A percentile compares a stretch with the other conserved stretches of the same genome.
Conservation (phyloP, 2,797 vertebrate genomes). For the Pempheris klunzingeri region DNA sequence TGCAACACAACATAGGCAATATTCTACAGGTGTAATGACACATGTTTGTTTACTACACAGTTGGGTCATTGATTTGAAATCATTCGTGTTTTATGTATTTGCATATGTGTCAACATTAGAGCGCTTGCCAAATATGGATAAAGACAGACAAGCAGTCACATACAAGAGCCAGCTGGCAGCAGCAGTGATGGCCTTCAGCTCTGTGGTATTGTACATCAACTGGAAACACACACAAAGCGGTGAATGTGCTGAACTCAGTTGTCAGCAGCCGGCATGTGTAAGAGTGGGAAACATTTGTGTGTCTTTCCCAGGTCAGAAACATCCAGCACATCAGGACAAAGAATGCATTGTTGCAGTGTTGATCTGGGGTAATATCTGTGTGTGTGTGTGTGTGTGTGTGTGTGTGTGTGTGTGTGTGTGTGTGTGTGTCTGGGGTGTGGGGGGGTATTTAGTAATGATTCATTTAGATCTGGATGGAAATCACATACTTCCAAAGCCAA, state of each 20-base stretch:
- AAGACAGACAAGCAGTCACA: background rate
- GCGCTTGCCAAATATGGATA: constrained; percentile 7
- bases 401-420: background rate
- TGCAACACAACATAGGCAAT: background rate
- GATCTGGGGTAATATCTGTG: constrained; percentile 33
- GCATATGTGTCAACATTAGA: constrained; percentile 1
- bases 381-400: background rate
- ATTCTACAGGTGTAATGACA: background rate
- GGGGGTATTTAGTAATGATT: constrained; percentile 40
- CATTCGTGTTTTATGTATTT: background rate
- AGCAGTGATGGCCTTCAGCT: constrained; percentile 10
- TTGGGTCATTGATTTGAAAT: constrained; percentile 8
- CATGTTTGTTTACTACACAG: background rate
- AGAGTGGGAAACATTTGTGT: constrained; percentile 58
- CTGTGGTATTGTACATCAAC: constrained; percentile 26
- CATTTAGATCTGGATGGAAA: constrained; percentile 27
- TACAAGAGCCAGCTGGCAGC: constrained; percentile 37
- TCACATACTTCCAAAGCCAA: constrained; percentile 32
- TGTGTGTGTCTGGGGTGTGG: no score
- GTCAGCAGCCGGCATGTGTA: constrained; percentile 48
- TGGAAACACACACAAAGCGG: constrained; percentile 66
- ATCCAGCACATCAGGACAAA: constrained; percentile 56
- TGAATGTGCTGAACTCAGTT: constrained; percentile 65
- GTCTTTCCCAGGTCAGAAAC: constrained; percentile 52
- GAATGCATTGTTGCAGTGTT: constrained; percentile 47